Conservation (phyloP, 2,113 vertebrate species). For the Aphyosemion australe region DNA sequence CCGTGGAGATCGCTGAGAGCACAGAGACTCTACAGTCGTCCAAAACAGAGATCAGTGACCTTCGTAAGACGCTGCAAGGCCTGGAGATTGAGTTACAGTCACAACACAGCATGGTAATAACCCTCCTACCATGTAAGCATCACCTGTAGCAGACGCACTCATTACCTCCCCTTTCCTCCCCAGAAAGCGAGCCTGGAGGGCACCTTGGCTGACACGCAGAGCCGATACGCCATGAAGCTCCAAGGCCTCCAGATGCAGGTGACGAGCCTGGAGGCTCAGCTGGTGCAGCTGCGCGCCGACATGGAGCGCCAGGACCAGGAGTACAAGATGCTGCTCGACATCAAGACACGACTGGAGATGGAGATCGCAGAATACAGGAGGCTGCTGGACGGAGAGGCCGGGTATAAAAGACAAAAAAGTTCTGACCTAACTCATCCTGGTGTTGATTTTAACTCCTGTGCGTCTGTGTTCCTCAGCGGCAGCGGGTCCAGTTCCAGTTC, state of each 20-base stretch:
- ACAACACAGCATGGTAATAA: constrained; percentile 89
- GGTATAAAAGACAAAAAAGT: constrained; percentile 43
- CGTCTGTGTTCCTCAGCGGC: constrained; percentile 4
- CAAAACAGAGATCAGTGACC: constrained; percentile 82
- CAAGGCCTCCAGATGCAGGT: constrained; percentile 82
- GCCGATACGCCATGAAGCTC: constrained; percentile 82
- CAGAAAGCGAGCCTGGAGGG: constrained; percentile 87
- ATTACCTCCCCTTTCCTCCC: background rate
- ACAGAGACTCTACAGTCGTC: constrained; percentile 78
- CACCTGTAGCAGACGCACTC: too few species aligned
- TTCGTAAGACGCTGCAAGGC: constrained; percentile 82
- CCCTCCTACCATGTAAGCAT: too few species aligned
- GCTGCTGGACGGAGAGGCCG: constrained; percentile 86
- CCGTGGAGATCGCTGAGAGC: constrained; percentile 78
- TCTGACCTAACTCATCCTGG: background rate
- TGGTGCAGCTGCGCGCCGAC: constrained; percentile 78
- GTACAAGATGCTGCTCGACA: constrained; percentile 88
- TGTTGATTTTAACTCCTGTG: background rate
- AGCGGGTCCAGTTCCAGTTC: accelerated
- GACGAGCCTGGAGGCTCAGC: constrained; percentile 81
- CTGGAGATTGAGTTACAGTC: constrained; percentile 89
- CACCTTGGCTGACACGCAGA: constrained; percentile 85
- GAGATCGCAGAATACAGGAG: constrained; percentile 91
- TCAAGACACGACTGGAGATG: constrained; percentile 90
- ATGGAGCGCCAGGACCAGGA: constrained; percentile 87